These are phyloP conservation scores for Leucozona laternaria DNA, from an alignment of 2,888 invertebrate species.

Conservation along the genomic window DNA sequence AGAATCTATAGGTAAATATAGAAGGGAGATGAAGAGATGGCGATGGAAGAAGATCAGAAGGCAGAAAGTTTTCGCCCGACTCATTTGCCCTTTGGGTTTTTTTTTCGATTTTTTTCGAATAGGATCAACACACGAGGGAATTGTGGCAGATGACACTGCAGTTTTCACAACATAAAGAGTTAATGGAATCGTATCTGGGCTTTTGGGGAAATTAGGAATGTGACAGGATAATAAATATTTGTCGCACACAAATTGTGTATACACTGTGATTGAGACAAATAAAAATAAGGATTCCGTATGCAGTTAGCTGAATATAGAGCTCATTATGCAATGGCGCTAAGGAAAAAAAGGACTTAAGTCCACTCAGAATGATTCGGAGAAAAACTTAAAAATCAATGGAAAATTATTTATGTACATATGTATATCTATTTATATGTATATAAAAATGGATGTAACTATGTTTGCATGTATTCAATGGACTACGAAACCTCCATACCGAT, in stretches of 20 bases:
- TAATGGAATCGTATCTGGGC: conserved; percentile 66
- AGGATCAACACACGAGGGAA: conserved; percentile 29
- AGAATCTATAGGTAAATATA: not conserved
- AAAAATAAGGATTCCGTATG: not conserved
- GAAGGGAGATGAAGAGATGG: not conserved
- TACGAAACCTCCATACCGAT: no score
- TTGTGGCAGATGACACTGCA: conserved; percentile 71
- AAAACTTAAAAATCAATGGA: no score
- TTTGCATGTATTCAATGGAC: no score
- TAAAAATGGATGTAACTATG: no score
- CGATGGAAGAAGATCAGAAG: not conserved
- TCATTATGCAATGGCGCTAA: not conserved
- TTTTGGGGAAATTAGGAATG: conserved; percentile 62
- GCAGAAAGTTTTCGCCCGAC: conserved; percentile 29
- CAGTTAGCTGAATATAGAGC: not conserved
- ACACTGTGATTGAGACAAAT: conserved; percentile 49
- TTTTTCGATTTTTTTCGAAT: not conserved
- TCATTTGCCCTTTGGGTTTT: conserved; percentile 23
- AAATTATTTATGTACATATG: no score
- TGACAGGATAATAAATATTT: conserved; percentile 71
- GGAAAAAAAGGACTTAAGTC: no score
- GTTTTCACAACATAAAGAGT: conserved; percentile 65
- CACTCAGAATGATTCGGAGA: no score
- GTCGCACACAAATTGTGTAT: conserved; percentile 42
- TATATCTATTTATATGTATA: no score